Evolutionary conservation across 1,140 invertebrate genomes (phyloP), one percentile per base, ranked within the genome.

Genomic region (Rhyzopertha dominica): DNA sequence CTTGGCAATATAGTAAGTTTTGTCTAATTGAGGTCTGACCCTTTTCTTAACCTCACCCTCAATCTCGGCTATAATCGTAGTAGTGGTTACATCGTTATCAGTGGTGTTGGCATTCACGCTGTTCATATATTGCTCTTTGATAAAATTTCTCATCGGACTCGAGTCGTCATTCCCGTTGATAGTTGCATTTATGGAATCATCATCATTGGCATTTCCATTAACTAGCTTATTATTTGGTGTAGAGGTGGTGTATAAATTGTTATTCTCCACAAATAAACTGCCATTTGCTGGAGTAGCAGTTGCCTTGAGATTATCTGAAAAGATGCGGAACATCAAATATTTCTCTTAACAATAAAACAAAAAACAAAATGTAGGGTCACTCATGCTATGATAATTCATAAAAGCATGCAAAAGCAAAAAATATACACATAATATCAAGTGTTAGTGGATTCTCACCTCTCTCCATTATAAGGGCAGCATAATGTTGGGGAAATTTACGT

Each of bases 1-100:
- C 68, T 95, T 95, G 26, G 89, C 85, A 54, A 97, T 86, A 62
- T 87, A 96, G 70, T 95, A 96, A 10, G 84, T 82, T 62, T 83
- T 82, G 58, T 96, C 91, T n/a, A 55, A 47, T 24, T 32, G 37
- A 41, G 47, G 43, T 44, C 51, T 61, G 0, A 43, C 30, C 39
- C 57, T 59, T 24, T 61, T 66, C 34, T 59, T 65, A 2, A 61
- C 47, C 40, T 67, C 65, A n/a, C 60, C 56, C 37, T 67, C 65
- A 26, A 66, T 65, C 5, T 67, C 65, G 1, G 63, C 63, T 8
- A 62, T 63, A 24, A 65, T 65, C 9, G 61, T 61, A n/a, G 37
- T 47, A 8, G 45, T 48, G 24, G 44, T 45, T 3, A 40, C 26
- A 16, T 37, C 44, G 23, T 51, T 54, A 4, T 10, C 30, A 9